Evolutionary conservation across 2,113 vertebrate genomes (phyloP).

Genomic region (Phrynosoma blainvillii): DNA sequence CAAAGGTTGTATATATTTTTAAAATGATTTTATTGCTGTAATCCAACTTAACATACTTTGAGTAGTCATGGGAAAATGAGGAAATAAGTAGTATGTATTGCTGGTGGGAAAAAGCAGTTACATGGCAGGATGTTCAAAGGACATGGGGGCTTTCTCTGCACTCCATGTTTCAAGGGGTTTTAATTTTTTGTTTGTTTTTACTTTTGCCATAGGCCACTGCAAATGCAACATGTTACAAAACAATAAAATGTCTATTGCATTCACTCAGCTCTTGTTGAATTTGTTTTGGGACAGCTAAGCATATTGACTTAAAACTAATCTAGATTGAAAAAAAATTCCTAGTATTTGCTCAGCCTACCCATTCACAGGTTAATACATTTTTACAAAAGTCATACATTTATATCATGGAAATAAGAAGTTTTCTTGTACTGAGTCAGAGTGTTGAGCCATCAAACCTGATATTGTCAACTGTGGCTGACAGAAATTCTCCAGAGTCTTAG

Average conservation of each 20-base stretch:
- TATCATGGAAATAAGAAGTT: not conserved
- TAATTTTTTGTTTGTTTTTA: too few relatives aligned
- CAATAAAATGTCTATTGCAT: too few relatives aligned
- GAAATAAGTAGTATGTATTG: not conserved
- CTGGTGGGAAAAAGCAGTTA: not conserved
- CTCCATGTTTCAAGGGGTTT: too few relatives aligned
- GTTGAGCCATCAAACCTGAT: not conserved
- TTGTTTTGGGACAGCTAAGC: rapidly evolving
- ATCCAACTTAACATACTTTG: not conserved
- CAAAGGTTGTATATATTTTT: not conserved
- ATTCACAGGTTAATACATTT: not conserved
- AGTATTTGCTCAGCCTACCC: not conserved
- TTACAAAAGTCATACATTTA: not conserved
- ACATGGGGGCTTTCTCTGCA: not conserved
- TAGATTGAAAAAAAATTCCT: not conserved
- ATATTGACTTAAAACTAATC: not conserved
- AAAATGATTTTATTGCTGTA: not conserved
- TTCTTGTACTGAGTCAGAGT: not conserved
- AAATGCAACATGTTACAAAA: too few relatives aligned
- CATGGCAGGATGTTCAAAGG: not conserved
- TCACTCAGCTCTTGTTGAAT: not conserved
- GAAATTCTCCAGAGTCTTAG: not conserved
- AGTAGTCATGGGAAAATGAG: not conserved
- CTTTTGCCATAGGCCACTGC: too few relatives aligned
- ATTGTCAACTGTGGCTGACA: not conserved